These are phyloP conservation scores for Electrophaes corylata DNA, from an alignment of 2,888 invertebrate genomes.

Conservation along the genomic window DNA sequence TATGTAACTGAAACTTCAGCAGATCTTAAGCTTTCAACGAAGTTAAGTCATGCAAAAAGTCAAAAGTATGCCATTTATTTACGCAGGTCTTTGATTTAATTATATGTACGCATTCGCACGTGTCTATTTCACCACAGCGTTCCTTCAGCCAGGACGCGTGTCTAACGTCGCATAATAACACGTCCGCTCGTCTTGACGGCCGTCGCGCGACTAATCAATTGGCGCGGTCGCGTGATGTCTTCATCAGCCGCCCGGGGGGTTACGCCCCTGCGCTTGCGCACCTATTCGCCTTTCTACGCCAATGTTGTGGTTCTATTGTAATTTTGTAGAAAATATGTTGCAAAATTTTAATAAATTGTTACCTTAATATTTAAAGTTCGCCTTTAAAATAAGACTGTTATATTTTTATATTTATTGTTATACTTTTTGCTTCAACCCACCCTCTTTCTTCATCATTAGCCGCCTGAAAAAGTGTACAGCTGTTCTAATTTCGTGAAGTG, in stretches of 20 bases:
- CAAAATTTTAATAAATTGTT: slow-evolving; percentile 20
- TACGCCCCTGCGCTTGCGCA: slow-evolving; percentile 73
- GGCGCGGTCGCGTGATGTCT: slow-evolving; percentile 79
- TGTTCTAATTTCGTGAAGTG: neutral
- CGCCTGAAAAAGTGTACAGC: neutral
- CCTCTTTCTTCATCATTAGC: neutral
- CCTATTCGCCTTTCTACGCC: slow-evolving; percentile 42
- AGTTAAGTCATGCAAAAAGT: too few species aligned
- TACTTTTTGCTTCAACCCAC: neutral
- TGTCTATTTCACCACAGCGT: slow-evolving; percentile 38
- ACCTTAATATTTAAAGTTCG: slow-evolving; percentile 4
- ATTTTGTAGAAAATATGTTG: slow-evolving; percentile 28
- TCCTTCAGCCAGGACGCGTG: slow-evolving; percentile 62
- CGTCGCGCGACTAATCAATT: slow-evolving; percentile 83
- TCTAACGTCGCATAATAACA: slow-evolving; percentile 80
- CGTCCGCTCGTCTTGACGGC: slow-evolving; percentile 62
- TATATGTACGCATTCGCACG: slow-evolving; percentile 39
- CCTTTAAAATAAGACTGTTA: slow-evolving; percentile 1
- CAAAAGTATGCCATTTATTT: neutral
- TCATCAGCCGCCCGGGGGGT: slow-evolving; percentile 80
- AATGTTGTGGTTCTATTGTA: slow-evolving; percentile 35
- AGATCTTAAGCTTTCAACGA: too few species aligned
- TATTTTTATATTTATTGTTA: neutral
- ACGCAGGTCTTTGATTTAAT: too few species aligned
- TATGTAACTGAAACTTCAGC: too few species aligned